Conservation (phyloP, 2,888 invertebrate species). For the Philereme transversata region DNA sequence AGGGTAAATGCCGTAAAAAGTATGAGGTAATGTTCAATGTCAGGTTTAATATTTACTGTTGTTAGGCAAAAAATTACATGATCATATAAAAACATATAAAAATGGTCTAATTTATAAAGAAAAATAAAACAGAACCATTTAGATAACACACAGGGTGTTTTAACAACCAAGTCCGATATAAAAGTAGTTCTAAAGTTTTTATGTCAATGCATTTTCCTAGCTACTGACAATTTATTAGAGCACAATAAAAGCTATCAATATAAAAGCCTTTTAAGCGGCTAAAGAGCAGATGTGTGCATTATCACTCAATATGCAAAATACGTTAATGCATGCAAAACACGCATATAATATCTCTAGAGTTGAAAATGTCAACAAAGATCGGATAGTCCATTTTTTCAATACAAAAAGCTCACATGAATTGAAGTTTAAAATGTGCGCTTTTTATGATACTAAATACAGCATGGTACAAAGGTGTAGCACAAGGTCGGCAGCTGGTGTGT, state of each 20-base stretch:
- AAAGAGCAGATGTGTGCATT: conserved; percentile 30
- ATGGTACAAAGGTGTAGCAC: conserved; percentile 77
- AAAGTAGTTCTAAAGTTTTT: too few relatives aligned
- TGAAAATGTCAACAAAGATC: conserved; percentile 62
- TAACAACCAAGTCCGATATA: too few relatives aligned
- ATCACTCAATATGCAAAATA: conserved; percentile 30
- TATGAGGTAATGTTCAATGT: conserved; percentile 15
- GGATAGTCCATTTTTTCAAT: conserved; percentile 52
- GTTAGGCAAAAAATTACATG: too few relatives aligned
- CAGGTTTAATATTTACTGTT: not conserved
- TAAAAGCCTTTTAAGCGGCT: conserved; percentile 36
- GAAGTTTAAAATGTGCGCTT: conserved; percentile 69
- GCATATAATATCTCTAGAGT: conserved; percentile 50
- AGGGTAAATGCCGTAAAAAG: conserved; percentile 22
- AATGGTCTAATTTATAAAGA: not conserved
- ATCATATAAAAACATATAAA: not conserved
- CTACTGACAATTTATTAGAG: conserved; percentile 2
- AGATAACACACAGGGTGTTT: not conserved
- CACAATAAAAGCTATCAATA: conserved; percentile 9
- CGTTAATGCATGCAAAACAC: conserved; percentile 52
- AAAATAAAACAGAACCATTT: not conserved
- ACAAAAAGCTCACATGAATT: conserved; percentile 51
- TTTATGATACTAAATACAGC: conserved; percentile 76
- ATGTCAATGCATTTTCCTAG: too few relatives aligned
- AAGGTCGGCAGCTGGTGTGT: conserved; percentile 77